Conservation (phyloP, 2,113 vertebrate genomes). For the Struthidea cinerea region DNA sequence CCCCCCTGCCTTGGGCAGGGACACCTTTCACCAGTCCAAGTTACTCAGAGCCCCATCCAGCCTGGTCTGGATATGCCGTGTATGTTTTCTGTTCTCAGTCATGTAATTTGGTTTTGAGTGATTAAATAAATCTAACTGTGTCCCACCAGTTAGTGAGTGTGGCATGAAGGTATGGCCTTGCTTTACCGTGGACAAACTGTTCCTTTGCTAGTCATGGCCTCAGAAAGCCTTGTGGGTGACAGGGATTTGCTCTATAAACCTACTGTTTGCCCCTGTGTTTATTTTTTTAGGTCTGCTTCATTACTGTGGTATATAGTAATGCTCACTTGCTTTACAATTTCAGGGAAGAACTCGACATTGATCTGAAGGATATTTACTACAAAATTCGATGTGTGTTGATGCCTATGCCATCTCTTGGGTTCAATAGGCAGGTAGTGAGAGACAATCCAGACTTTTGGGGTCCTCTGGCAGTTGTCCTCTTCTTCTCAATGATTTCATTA, state of each 20-base stretch:
- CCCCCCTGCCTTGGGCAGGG: neutral
- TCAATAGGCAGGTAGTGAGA: constrained; percentile 95
- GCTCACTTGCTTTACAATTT: constrained; percentile 33
- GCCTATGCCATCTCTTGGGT: constrained; percentile 97
- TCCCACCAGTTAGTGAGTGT: neutral
- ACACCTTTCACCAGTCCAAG: neutral
- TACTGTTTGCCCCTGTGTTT: neutral
- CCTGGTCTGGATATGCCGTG: neutral
- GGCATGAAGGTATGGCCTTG: neutral
- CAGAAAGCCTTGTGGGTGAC: neutral
- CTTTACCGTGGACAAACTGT: neutral
- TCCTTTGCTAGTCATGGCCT: neutral
- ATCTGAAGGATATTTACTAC: constrained; percentile 99
- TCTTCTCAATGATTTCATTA: constrained; percentile 98
- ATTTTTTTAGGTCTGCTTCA: neutral
- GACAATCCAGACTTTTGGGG: constrained; percentile 99
- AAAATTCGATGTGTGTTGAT: constrained; percentile 98
- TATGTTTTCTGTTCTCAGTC: neutral
- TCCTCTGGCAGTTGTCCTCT: constrained; percentile 91
- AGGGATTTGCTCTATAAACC: neutral
- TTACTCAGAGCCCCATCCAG: neutral
- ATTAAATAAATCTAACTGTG: neutral
- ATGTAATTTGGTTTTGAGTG: neutral
- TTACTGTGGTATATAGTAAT: constrained; percentile 11
- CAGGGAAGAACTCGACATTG: constrained; percentile 96